These are phyloP conservation scores for Drosophila falleni DNA, from an alignment of 2,888 invertebrate species.

Conservation along the genomic window DNA sequence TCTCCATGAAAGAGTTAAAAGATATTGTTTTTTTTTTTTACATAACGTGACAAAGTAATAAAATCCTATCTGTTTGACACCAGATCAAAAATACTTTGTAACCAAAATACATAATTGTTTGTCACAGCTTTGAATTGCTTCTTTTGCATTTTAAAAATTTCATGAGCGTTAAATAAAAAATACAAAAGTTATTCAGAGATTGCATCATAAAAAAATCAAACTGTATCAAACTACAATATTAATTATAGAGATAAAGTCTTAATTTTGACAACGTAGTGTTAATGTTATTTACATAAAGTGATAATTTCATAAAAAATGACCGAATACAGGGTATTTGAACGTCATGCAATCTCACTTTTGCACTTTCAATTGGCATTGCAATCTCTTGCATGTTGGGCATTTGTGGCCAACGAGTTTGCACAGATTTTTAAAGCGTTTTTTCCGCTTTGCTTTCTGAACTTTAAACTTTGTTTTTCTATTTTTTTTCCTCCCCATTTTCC, in stretches of 20 bases:
- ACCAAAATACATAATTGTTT: background rate
- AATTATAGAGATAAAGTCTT: background rate
- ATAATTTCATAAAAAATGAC: no score
- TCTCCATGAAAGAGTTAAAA: background rate
- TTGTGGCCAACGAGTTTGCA: conserved; percentile 51
- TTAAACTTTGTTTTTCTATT: conserved; percentile 52
- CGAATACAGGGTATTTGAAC: background rate
- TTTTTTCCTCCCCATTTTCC: conserved; percentile 8
- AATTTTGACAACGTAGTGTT: background rate
- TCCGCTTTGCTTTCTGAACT: conserved; percentile 54
- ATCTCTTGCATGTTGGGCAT: conserved; percentile 36
- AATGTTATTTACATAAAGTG: no score
- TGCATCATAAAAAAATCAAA: no score
- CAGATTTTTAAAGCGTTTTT: conserved; percentile 62
- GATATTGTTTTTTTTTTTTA: background rate
- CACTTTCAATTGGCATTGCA: conserved; percentile 5
- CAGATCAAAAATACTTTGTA: background rate
- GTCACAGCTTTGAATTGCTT: background rate
- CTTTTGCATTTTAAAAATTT: background rate
- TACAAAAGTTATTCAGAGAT: no score
- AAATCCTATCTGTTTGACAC: background rate
- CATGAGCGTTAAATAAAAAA: no score
- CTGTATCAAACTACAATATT: no score
- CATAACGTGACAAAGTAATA: background rate
- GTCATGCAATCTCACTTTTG: background rate